Percentiles rank a stretch among this genome's conserved stretches.
These are phyloP conservation scores for Acanthopleura granulata DNA, from an alignment of 2,888 invertebrate species.

Conservation along the genomic window DNA sequence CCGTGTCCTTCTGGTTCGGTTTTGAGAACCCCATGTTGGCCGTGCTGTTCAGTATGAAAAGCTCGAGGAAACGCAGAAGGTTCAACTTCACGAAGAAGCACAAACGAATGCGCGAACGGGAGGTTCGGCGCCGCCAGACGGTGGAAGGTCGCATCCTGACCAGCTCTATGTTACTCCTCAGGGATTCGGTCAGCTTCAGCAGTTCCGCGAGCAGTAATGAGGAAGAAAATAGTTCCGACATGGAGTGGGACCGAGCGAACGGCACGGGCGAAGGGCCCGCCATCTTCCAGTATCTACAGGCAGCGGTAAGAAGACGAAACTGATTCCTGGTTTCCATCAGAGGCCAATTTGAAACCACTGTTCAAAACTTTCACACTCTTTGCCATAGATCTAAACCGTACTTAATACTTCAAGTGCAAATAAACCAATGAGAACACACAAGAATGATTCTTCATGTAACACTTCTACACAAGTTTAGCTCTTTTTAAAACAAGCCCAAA, in stretches of 20 bases:
- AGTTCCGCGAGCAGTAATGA: neutral
- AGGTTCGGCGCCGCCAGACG: neutral
- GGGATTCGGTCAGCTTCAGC: neutral
- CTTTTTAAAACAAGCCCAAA: no score
- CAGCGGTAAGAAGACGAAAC: no score
- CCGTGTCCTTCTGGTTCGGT: constrained; percentile 7
- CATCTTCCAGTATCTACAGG: neutral
- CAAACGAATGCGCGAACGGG: neutral
- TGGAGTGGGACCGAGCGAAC: neutral
- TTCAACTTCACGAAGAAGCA: constrained; percentile 1
- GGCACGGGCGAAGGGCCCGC: neutral
- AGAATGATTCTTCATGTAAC: no score
- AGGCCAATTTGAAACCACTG: no score
- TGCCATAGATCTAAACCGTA: no score
- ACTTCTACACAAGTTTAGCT: no score
- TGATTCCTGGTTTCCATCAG: no score
- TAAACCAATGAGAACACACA: no score
- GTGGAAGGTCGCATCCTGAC: constrained; percentile 7
- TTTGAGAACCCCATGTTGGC: constrained; percentile 12
- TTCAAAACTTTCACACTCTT: no score
- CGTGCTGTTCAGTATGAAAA: neutral
- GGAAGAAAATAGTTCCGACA: neutral
- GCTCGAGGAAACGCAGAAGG: neutral
- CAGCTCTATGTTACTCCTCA: neutral
- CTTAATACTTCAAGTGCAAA: no score